Conservation (phyloP, 2,113 vertebrate genomes). For the Axis porcinus region DNA sequence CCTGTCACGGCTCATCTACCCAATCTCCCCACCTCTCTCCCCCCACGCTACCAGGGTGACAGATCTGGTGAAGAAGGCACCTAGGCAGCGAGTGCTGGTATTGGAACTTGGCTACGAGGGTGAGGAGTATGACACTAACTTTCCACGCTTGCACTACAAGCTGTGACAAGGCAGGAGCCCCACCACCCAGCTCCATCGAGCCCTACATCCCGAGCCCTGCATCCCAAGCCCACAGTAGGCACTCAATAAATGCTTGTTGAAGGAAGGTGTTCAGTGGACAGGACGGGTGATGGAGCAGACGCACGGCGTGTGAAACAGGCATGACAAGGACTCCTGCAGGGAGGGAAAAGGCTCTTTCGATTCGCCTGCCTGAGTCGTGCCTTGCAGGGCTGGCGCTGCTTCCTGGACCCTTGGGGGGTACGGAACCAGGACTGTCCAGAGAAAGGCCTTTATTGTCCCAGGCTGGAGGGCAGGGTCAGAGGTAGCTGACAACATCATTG, state of each 20-base stretch:
- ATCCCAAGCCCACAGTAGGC: background rate
- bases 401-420: background rate
- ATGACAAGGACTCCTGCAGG: background rate
- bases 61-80: constrained; percentile 70
- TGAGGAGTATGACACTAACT: constrained; percentile 72
- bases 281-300: background rate
- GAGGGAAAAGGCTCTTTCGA: background rate
- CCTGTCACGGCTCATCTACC: background rate
- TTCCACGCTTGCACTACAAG: constrained; percentile 76
- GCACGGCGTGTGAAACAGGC: background rate
- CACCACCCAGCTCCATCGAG: fast-evolving
- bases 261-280: background rate
- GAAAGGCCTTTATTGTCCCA: constrained; percentile 70
- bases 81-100: constrained; percentile 77
- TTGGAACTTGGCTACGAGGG: constrained; percentile 81
- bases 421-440: constrained; percentile 19
- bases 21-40: background rate
- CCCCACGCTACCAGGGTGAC: constrained; percentile 71
- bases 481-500: constrained; percentile 93
- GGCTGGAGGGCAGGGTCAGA: constrained; percentile 78
- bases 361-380: background rate
- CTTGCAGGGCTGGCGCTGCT: background rate
- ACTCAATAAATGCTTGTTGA: constrained; percentile 48
- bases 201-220: background rate
- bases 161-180: background rate